Conservation (phyloP, 2,113 vertebrate genomes). For the Laticauda colubrina region DNA sequence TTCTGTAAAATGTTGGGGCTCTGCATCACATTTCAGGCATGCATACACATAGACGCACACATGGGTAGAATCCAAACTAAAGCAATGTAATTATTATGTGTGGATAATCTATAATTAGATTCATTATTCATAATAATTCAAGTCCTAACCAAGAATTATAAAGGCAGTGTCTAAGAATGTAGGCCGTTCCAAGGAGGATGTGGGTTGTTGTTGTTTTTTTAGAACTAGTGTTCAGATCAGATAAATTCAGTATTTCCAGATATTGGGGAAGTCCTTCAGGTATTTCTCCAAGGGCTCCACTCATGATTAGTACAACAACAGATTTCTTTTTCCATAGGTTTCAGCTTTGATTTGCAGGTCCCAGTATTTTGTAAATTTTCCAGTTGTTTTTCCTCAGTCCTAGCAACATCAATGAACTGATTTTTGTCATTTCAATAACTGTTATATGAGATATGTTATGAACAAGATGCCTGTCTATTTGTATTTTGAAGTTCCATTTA, state of each 20-base stretch:
- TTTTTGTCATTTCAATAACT: background rate
- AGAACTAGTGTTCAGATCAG: background rate
- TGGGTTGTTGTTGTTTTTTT: background rate
- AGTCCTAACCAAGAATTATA: background rate
- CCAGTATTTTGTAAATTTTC: background rate
- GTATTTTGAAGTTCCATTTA: background rate
- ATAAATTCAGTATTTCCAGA: background rate
- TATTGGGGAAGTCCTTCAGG: background rate
- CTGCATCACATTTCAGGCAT: slow-evolving; percentile 65
- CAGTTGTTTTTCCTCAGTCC: background rate
- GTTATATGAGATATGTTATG: background rate
- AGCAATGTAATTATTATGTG: slow-evolving; percentile 26
- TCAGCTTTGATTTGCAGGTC: background rate
- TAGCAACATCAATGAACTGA: background rate
- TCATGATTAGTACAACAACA: background rate
- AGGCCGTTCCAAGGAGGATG: background rate
- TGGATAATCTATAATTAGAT: background rate
- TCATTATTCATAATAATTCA: background rate
- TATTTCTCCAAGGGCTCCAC: background rate
- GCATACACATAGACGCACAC: background rate
- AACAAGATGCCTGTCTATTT: background rate
- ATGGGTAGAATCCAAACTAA: slow-evolving; percentile 61
- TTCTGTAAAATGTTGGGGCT: slow-evolving; percentile 67
- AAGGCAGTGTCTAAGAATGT: background rate
- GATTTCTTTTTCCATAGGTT: background rate